A percentile compares a stretch with the other conserved stretches of the same genome.
These are phyloP conservation scores for Benthosema pterotum DNA, from an alignment of 2,797 vertebrate species.

Conservation along the genomic window DNA sequence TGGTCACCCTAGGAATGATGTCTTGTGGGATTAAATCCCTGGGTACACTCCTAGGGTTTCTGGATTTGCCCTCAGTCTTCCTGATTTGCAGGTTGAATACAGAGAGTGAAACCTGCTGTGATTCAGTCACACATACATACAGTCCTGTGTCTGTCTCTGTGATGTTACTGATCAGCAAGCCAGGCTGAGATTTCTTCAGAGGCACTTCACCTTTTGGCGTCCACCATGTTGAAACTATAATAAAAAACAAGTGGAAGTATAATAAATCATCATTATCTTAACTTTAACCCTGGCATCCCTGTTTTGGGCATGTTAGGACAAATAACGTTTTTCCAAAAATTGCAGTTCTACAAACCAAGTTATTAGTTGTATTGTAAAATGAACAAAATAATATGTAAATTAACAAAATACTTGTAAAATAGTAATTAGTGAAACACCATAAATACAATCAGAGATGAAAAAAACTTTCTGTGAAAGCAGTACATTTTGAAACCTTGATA, in stretches of 20 bases:
- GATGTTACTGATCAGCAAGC: conserved; percentile 65
- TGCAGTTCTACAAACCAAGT: too few species aligned
- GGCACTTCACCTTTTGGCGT: conserved; percentile 73
- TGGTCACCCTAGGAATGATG: not conserved
- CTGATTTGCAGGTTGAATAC: conserved; percentile 73
- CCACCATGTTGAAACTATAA: conserved; percentile 78
- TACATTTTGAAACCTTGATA: too few species aligned
- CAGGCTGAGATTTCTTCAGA: conserved; percentile 50
- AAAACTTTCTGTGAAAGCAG: too few species aligned
- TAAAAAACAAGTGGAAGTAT: not conserved
- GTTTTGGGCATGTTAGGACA: too few species aligned
- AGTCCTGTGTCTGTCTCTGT: conserved; percentile 65
- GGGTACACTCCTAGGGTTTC: conserved; percentile 50
- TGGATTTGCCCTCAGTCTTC: conserved; percentile 58
- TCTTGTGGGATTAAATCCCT: conserved; percentile 16
- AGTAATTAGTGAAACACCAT: too few species aligned
- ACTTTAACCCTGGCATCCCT: too few species aligned
- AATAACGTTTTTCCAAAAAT: too few species aligned
- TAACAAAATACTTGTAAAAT: too few species aligned
- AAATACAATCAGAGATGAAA: too few species aligned
- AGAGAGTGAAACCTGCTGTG: conserved; percentile 47
- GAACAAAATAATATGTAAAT: too few species aligned
- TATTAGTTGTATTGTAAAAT: too few species aligned
- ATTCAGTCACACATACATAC: conserved; percentile 70
- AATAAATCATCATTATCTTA: too few species aligned